phyloP scores from a whole-genome alignment of 2,888 invertebrate species.

The Phasia obesa region DNA sequence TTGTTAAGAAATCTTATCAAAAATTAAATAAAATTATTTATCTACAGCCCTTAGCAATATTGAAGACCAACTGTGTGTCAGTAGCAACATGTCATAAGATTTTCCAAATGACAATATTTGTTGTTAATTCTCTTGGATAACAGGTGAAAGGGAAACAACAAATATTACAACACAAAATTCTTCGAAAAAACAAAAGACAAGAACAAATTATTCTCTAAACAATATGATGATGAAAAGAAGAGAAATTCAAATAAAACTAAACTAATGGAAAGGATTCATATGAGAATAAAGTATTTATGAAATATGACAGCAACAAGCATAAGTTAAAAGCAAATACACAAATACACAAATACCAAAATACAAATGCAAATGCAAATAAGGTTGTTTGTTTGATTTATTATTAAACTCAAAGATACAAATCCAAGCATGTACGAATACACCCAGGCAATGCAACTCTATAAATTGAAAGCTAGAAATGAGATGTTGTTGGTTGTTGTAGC shows the following conservation, averaged over 20 bases:
- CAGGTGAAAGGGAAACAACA: conserved; percentile 14
- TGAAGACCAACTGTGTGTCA: conserved; percentile 22
- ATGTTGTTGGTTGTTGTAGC: conserved; percentile 1
- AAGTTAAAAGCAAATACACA: conserved; percentile 36
- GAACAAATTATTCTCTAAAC: not conserved
- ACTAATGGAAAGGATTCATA: conserved; percentile 11
- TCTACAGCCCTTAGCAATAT: conserved; percentile 6
- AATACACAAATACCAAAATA: conserved; percentile 23
- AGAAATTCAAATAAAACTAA: conserved; percentile 16
- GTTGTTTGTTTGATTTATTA: conserved; percentile 28
- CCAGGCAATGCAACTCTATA: conserved; percentile 25
- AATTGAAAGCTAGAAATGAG: conserved; percentile 33
- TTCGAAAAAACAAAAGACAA: not conserved
- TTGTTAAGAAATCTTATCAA: too few relatives aligned
- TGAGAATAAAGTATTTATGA: conserved; percentile 32
- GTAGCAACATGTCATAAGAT: conserved; percentile 5
- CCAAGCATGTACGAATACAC: not conserved
- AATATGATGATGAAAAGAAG: not conserved
- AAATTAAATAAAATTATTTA: conserved; percentile 1
- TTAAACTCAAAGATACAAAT: not conserved
- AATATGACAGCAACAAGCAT: conserved; percentile 62
- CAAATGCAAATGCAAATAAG: conserved; percentile 29
- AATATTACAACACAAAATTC: conserved; percentile 4
- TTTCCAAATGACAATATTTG: conserved; percentile 48
- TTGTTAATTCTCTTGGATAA: conserved; percentile 4